Conservation (phyloP, 2,797 vertebrate genomes). For the Hypotaenidia philippensis region DNA sequence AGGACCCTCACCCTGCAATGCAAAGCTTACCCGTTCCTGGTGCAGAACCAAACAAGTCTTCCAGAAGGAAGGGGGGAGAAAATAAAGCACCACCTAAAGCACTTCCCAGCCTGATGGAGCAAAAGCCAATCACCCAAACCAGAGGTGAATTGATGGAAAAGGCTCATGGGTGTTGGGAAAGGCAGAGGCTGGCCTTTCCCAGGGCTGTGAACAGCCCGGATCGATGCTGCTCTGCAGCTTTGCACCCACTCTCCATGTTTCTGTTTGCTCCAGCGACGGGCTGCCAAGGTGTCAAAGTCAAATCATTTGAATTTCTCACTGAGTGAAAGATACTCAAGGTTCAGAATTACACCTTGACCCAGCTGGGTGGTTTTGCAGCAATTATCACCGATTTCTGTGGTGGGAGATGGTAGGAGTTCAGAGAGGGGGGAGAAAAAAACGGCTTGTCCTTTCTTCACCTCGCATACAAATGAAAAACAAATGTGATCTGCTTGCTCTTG, state of each 20-base stretch:
- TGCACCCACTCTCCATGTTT: not conserved
- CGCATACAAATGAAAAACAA: slow-evolving; percentile 46
- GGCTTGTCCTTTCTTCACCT: slow-evolving; percentile 18
- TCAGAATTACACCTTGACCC: slow-evolving; percentile 43
- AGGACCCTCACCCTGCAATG: not conserved
- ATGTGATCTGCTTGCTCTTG: slow-evolving; percentile 35
- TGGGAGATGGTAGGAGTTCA: not conserved
- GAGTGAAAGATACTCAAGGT: not conserved
- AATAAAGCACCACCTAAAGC: not conserved
- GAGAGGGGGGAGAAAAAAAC: slow-evolving; percentile 3
- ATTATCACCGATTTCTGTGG: not conserved
- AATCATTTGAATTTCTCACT: not conserved
- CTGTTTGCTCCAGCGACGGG: not conserved
- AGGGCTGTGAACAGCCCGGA: not conserved
- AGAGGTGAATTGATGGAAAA: not conserved
- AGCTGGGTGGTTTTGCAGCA: not conserved
- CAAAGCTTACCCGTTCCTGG: not conserved
- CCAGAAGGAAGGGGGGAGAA: not conserved
- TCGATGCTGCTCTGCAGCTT: not conserved
- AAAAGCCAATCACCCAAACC: not conserved
- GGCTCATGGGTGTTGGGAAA: not conserved
- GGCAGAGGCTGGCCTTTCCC: not conserved
- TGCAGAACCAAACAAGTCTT: not conserved
- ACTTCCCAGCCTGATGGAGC: not conserved
- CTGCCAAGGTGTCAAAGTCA: slow-evolving; percentile 31